Evolutionary conservation across 2,888 invertebrate genomes (phyloP), one percentile per base, ranked within the genome.

Genomic region (Thelaira solivaga): DNA sequence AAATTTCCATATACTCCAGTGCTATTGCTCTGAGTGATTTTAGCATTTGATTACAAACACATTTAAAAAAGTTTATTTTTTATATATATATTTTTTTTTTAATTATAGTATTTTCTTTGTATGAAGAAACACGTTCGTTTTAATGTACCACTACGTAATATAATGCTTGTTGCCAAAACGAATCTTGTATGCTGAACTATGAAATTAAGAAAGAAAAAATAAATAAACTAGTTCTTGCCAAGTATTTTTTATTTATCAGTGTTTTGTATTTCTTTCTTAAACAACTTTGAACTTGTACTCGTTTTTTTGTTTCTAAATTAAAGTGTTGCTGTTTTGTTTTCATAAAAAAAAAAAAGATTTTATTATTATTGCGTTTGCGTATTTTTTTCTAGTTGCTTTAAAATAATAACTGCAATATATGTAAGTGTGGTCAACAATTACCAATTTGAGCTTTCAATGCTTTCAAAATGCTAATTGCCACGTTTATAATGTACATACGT

Each of bases 231-330:
- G 77, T 77, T 77, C 68, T 77, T 57, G 53, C 8, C 31, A 22
- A 16, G 18, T 24, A 39, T 29, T 57, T 67, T 34, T 49, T 13
- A 22, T 29, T 6, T 34, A 8, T 20, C 11, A 26, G 1, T 22
- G n/a, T 11, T 51, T 59, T 41, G 41, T 20, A 6, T 49, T 57
- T 72, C 39, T 53, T 65, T 13, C 24, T n/a, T 22, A 43, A 68
- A 77, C 73, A 77, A 73, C 77, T 77, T 77, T 77, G 77, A 77
- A 77, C 77, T 77, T 77, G 77, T 77, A 73, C 73, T 77, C 57
- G 64, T 64, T 77, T 71, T 16, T 49, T 57, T 36, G 18, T 31
- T 59, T 59, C 18, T 65, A 3, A n/a, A n/a, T n/a, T n/a, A n/a
- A n/a, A n/a, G n/a, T n/a, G n/a, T n/a, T n/a, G n/a, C n/a, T n/a